Evolutionary conservation across 2,888 invertebrate genomes (phyloP).

Genomic region (Tachina fera): DNA sequence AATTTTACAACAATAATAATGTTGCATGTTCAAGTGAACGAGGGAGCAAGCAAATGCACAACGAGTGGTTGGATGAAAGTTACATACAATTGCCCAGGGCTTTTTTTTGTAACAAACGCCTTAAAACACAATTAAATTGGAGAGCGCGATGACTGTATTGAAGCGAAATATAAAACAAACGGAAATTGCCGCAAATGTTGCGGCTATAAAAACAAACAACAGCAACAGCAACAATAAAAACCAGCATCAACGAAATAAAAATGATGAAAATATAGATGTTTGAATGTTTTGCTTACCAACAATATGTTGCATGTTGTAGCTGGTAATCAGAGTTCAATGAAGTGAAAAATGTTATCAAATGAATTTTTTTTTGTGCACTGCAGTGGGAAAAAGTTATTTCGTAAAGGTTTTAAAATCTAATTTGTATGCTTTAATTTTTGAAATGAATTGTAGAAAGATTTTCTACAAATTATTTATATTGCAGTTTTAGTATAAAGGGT

Average conservation of each 20-base stretch:
- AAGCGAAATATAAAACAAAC: slow-evolving; percentile 46
- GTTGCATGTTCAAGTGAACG: slow-evolving; percentile 30
- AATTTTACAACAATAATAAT: slow-evolving; percentile 34
- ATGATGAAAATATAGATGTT: slow-evolving; percentile 9
- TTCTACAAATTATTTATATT: too few species aligned
- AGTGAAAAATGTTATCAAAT: slow-evolving; percentile 61
- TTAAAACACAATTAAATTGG: slow-evolving; percentile 48
- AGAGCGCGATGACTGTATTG: slow-evolving; percentile 19
- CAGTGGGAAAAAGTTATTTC: slow-evolving; percentile 36
- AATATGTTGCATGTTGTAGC: slow-evolving; percentile 55
- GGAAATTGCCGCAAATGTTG: slow-evolving; percentile 68
- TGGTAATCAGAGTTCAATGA: slow-evolving; percentile 67
- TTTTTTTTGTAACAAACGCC: slow-evolving; percentile 1
- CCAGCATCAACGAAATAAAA: background rate
- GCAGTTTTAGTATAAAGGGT: too few species aligned
- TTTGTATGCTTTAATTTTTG: background rate
- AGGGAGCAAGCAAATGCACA: background rate
- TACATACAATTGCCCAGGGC: slow-evolving; percentile 24
- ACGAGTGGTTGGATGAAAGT: background rate
- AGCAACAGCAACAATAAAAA: background rate
- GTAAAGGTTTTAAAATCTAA: background rate
- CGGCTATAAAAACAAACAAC: slow-evolving; percentile 52
- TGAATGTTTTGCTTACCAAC: slow-evolving; percentile 13
- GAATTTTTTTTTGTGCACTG: too few species aligned
- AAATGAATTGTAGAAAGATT: too few species aligned